Percentiles rank a stretch among this genome's conserved stretches.
Evolutionary conservation across 2,888 invertebrate genomes (phyloP).

Genomic region (Phyto melanocephala): DNA sequence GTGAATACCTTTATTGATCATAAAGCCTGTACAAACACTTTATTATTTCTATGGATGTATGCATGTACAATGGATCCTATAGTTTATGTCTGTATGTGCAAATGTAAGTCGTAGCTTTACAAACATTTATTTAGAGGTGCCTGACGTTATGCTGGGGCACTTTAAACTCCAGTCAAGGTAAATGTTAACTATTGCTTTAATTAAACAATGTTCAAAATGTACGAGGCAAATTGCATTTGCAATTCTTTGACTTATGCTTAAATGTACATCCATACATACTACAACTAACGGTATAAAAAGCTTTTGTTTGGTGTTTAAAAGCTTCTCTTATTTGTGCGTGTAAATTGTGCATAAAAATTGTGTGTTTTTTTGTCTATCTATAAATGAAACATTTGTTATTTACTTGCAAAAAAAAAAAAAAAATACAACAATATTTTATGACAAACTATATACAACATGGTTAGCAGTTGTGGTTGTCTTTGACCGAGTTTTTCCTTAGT

Average conservation of each 20-base stretch:
- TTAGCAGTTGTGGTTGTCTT: constrained; percentile 52
- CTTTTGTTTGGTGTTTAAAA: background rate
- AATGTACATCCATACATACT: background rate
- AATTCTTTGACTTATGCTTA: background rate
- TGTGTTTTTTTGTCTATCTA: background rate
- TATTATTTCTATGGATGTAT: too few relatives aligned
- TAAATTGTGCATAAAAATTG: background rate
- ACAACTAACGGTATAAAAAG: constrained; percentile 49
- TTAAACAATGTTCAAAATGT: background rate
- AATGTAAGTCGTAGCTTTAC: too few relatives aligned
- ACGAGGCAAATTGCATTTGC: background rate
- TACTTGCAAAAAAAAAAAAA: background rate
- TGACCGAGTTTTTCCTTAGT: constrained; percentile 58
- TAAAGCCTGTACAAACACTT: too few relatives aligned
- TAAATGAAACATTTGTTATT: background rate
- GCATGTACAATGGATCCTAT: too few relatives aligned
- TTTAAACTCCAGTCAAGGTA: constrained; percentile 49
- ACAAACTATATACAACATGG: background rate
- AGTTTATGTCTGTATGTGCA: too few relatives aligned
- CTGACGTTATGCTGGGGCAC: background rate
- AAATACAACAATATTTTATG: background rate
- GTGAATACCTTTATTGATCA: too few relatives aligned
- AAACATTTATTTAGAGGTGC: background rate
- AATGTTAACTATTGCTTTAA: constrained; percentile 28
- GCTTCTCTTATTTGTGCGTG: background rate